A percentile compares a stretch with the other conserved stretches of the same genome.
Conservation (phyloP, 2,113 vertebrate species). For the Alethe diademata region DNA sequence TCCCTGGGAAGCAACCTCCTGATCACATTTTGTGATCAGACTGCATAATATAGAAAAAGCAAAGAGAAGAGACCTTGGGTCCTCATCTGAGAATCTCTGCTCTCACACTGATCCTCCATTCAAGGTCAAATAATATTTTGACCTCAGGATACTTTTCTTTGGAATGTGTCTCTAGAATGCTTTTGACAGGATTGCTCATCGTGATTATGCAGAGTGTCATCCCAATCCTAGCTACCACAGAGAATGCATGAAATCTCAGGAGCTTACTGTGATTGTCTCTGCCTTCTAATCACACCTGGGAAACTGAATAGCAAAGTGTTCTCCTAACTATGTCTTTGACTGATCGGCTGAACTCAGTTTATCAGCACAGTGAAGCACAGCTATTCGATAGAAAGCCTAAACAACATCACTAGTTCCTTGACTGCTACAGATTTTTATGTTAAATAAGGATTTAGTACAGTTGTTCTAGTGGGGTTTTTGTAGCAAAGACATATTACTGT, state of each 20-base stretch:
- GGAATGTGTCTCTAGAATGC: not conserved
- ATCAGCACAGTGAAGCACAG: not conserved
- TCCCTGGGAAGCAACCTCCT: not conserved
- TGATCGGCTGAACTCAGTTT: not conserved
- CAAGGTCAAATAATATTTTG: not conserved
- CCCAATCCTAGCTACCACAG: not conserved
- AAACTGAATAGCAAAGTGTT: not conserved
- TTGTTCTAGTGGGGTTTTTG: not conserved
- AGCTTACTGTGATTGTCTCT: not conserved
- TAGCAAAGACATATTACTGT: not conserved
- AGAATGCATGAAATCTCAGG: not conserved
- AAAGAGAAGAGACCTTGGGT: not conserved
- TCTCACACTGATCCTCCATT: not conserved
- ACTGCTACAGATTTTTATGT: not conserved
- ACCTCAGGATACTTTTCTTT: not conserved
- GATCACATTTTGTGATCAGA: not conserved
- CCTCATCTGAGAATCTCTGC: not conserved
- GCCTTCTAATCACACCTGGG: not conserved
- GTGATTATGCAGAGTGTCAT: not conserved
- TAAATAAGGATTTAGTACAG: not conserved
- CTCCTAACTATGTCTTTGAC: not conserved
- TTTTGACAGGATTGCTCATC: not conserved
- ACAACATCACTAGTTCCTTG: not conserved
- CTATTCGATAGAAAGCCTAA: not conserved
- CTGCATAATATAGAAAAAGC: not conserved